Evolutionary conservation across 2,888 invertebrate genomes (phyloP).

Genomic region (Lasioglossum pauxillum): DNA sequence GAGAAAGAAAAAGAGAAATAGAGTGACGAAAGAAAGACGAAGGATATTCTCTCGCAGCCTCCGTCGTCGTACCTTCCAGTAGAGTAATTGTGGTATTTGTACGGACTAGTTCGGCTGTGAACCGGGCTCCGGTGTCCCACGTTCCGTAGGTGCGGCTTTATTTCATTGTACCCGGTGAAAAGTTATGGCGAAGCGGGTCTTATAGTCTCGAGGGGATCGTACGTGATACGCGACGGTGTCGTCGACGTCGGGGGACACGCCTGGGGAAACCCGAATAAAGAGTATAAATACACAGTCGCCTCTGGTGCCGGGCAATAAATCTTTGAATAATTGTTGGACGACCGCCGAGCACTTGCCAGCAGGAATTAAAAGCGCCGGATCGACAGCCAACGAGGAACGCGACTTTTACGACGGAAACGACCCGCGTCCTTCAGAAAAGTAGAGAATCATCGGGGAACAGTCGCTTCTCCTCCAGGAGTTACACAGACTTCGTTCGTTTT

Average conservation of each 20-base stretch:
- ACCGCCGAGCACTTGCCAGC: not conserved
- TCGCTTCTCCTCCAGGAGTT: not conserved
- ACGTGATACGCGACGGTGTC: not conserved
- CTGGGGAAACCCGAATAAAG: not conserved
- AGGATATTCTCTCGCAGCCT: not conserved
- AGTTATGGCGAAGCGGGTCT: constrained; percentile 25
- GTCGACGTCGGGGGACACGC: too few species aligned
- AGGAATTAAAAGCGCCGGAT: not conserved
- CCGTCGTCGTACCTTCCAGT: not conserved
- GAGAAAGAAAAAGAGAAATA: not conserved
- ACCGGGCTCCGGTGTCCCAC: not conserved
- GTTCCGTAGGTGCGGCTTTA: constrained; percentile 22
- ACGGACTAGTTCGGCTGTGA: constrained; percentile 23
- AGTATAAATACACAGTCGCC: not conserved
- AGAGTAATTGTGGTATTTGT: constrained; percentile 39
- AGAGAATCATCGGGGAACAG: not conserved
- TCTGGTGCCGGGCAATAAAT: constrained; percentile 9
- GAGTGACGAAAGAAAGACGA: constrained; percentile 16
- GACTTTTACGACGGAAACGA: not conserved
- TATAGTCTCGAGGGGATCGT: constrained; percentile 24
- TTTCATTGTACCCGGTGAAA: constrained; percentile 30
- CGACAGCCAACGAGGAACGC: not conserved
- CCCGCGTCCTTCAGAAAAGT: not conserved
- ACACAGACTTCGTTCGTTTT: not conserved
- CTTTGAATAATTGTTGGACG: constrained; percentile 22